These are phyloP conservation scores for Pseudomyrmex concolor DNA, from an alignment of 1,140 invertebrate species.

Conservation along the genomic window DNA sequence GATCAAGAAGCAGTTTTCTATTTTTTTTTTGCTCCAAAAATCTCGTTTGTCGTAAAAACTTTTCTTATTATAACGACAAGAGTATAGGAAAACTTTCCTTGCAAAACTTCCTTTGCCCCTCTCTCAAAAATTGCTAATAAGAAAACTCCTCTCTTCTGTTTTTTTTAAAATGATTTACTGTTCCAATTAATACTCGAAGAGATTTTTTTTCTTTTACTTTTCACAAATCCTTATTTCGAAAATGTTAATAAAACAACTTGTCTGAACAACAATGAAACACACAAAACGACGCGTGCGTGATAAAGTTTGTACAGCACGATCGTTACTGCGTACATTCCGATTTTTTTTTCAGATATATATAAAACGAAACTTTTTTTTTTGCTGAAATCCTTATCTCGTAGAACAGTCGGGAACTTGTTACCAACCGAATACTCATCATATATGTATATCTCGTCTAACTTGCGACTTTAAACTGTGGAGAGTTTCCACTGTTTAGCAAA, in stretches of 20 bases:
- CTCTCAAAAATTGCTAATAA: not conserved
- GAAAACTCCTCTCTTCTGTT: no score
- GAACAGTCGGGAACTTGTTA: slow-evolving; percentile 41
- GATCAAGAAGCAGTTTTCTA: no score
- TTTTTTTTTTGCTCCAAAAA: no score
- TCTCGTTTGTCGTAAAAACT: no score
- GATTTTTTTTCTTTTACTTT: not conserved
- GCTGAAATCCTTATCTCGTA: slow-evolving; percentile 12
- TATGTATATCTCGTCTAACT: not conserved
- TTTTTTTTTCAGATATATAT: not conserved
- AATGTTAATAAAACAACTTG: not conserved
- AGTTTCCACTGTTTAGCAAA: not conserved
- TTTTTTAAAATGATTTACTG: not conserved
- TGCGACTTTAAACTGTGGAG: not conserved
- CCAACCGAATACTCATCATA: slow-evolving; percentile 22
- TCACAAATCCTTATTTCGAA: not conserved
- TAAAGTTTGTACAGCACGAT: not conserved
- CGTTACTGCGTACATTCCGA: not conserved
- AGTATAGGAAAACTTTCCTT: no score
- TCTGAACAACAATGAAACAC: not conserved
- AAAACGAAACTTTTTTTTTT: not conserved
- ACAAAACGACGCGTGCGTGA: not conserved
- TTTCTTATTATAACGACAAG: no score
- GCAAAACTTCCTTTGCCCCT: no score
- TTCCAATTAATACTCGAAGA: not conserved